Evolutionary conservation across 2,797 vertebrate species (phyloP).

Genomic region (Hafferia zeledoni): DNA sequence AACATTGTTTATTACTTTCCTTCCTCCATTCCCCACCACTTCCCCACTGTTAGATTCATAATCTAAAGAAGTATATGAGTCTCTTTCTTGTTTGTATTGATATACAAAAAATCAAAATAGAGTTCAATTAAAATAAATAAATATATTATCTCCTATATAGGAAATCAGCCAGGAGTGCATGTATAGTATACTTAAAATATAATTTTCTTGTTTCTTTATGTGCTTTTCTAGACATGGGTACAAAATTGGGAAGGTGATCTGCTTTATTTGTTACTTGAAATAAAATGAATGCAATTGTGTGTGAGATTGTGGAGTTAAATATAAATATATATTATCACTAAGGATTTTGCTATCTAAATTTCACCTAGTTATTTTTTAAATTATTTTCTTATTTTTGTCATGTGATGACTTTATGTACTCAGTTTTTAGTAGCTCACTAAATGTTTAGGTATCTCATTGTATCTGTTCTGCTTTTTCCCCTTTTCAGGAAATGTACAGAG

Average conservation of each 20-base stretch:
- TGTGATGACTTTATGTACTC: not conserved
- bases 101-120: not conserved
- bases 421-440: not conserved
- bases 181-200: not conserved
- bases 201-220: not conserved
- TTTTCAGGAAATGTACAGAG: not conserved
- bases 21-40: accelerated
- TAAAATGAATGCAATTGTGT: not conserved
- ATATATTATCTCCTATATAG: not conserved
- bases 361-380: not conserved
- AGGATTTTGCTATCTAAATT: not conserved
- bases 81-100: not conserved
- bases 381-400: not conserved
- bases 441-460: not conserved
- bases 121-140: not conserved
- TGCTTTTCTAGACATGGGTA: not conserved
- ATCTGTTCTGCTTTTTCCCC: not conserved
- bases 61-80: not conserved
- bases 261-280: not conserved
- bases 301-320: not conserved
- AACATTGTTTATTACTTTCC: accelerated
- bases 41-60: not conserved
- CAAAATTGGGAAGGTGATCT: not conserved
- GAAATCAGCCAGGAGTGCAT: not conserved
- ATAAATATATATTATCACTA: not conserved